Evolutionary conservation across 2,888 invertebrate species (phyloP).

Genomic region (Microchrysa polita): DNA sequence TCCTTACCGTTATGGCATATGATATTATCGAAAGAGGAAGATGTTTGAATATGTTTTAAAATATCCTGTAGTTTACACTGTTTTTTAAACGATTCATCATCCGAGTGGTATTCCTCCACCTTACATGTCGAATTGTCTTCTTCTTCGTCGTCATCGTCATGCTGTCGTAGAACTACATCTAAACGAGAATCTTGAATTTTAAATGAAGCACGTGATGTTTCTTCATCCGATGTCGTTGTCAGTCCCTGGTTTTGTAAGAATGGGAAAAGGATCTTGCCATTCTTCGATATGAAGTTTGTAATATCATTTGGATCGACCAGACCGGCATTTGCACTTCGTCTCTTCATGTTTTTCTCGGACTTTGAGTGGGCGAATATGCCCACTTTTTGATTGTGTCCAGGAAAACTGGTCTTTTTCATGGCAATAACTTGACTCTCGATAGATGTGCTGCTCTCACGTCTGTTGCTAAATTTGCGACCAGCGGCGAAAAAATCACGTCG

Average conservation of each 20-base stretch:
- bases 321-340: slow-evolving; percentile 59
- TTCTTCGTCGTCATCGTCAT: slow-evolving; percentile 57
- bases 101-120: slow-evolving; percentile 54
- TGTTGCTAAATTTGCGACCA: slow-evolving; percentile 59
- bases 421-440: slow-evolving; percentile 78
- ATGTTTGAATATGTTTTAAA: slow-evolving; percentile 57
- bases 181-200: slow-evolving; percentile 63
- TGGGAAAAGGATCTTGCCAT: slow-evolving; percentile 62
- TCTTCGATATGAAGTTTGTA: slow-evolving; percentile 58
- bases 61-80: slow-evolving; percentile 54
- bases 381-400: slow-evolving; percentile 61
- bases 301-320: slow-evolving; percentile 60
- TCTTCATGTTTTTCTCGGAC: slow-evolving; percentile 56
- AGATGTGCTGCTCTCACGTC: slow-evolving; percentile 77
- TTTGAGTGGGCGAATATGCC: slow-evolving; percentile 61
- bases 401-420: slow-evolving; percentile 62
- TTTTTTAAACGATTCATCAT: slow-evolving; percentile 51
- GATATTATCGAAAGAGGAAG: slow-evolving; percentile 53
- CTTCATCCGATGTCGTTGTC: slow-evolving; percentile 63
- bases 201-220: slow-evolving; percentile 61
- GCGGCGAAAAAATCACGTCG: slow-evolving; percentile 59
- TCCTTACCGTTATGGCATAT: slow-evolving; percentile 56
- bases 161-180: slow-evolving; percentile 61
- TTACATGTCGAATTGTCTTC: slow-evolving; percentile 37
- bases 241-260: slow-evolving; percentile 64